Evolutionary conservation across 2,797 vertebrate genomes (phyloP).

Genomic region (Microcaecilia unicolor): DNA sequence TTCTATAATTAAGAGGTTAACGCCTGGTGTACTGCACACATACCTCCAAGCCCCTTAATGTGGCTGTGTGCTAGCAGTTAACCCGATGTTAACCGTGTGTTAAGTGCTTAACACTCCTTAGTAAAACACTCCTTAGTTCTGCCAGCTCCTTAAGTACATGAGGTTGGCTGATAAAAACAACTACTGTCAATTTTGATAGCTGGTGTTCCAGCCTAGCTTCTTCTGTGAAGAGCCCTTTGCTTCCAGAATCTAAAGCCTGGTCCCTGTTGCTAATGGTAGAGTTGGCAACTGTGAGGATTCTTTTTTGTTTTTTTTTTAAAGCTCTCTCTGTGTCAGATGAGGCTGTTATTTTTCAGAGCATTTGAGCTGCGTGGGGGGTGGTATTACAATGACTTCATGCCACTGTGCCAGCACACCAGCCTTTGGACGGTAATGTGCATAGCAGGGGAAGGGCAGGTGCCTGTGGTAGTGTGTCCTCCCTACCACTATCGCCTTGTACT

Average conservation of each 20-base stretch:
- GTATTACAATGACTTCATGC: slow-evolving; percentile 26
- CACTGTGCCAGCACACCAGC: background rate
- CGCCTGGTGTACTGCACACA: too few relatives aligned
- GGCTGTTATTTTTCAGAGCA: background rate
- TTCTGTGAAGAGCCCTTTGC: slow-evolving; percentile 5
- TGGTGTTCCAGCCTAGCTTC: too few relatives aligned
- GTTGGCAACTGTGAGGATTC: background rate
- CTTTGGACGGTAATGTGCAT: slow-evolving; percentile 5
- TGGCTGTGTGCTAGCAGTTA: too few relatives aligned
- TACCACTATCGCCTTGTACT: too few relatives aligned
- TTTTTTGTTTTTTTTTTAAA: background rate
- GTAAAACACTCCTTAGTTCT: too few relatives aligned
- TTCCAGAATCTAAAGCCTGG: slow-evolving; percentile 3
- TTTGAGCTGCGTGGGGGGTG: too few relatives aligned
- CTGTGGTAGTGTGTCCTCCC: slow-evolving; percentile 16
- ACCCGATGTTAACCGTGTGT: too few relatives aligned
- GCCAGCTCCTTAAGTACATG: too few relatives aligned
- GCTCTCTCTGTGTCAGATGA: slow-evolving; percentile 1
- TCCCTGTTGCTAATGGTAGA: background rate
- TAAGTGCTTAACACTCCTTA: too few relatives aligned
- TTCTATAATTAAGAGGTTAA: too few relatives aligned
- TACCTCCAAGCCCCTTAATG: too few relatives aligned
- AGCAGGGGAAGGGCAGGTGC: slow-evolving; percentile 4
- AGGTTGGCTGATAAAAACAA: too few relatives aligned
- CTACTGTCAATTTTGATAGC: slow-evolving; percentile 3